Conservation (phyloP, 2,797 vertebrate species). For the Meriones psammophilus region DNA sequence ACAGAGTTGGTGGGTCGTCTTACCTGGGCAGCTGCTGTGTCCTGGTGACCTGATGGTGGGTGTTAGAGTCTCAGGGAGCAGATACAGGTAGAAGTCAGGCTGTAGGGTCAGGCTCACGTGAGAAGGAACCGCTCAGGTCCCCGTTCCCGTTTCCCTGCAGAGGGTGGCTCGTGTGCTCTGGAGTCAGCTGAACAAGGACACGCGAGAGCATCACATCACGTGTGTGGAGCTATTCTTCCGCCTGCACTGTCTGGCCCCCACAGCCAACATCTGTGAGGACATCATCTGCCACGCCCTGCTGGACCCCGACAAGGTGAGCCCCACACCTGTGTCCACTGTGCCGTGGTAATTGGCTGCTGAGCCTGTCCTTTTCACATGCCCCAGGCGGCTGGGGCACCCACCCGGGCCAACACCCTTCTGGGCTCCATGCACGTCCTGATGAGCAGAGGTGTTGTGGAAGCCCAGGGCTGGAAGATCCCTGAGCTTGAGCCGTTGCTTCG, state of each 20-base stretch:
- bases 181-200: conserved; percentile 95
- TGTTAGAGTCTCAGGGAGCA: not conserved
- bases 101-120: fast-evolving
- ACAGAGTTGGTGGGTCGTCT: not conserved
- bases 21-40: not conserved
- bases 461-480: not conserved
- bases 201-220: conserved; percentile 94
- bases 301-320: conserved; percentile 93
- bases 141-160: conserved; percentile 84
- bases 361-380: fast-evolving
- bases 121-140: fast-evolving
- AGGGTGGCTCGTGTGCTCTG: conserved; percentile 95
- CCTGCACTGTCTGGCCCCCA: conserved; percentile 97
- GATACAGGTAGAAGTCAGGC: not conserved
- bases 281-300: conserved; percentile 96
- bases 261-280: conserved; percentile 96
- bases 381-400: fast-evolving
- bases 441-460: not conserved
- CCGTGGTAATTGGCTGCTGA: not conserved
- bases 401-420: no score
- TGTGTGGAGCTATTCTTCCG: conserved; percentile 97
- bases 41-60: no score
- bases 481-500: fast-evolving
- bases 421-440: not conserved
- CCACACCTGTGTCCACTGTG: fast-evolving